Evolutionary conservation across 35 echinoderm and acorn worm species (phyloP).

Genomic region (Apostichopus parvimensis): DNA sequence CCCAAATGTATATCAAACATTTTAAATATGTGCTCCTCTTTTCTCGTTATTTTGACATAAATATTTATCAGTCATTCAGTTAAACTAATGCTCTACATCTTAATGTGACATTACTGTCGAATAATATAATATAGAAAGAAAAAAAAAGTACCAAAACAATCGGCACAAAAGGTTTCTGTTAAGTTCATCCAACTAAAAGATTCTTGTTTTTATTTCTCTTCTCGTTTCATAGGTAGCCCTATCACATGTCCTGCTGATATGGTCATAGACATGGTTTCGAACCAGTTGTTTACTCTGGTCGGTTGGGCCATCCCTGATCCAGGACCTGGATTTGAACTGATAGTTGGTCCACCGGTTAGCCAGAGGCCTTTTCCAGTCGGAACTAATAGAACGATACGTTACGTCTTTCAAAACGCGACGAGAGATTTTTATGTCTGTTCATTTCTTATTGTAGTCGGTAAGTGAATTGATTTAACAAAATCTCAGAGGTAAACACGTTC

Average conservation of each 20-base stretch:
- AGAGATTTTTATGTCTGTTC: not conserved
- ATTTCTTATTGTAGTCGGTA: constrained; percentile 25
- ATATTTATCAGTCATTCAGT: too few relatives aligned
- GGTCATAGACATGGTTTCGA: not conserved
- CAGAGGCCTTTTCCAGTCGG: not conserved
- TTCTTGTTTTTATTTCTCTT: not conserved
- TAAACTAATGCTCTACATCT: too few relatives aligned
- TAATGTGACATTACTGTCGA: too few relatives aligned
- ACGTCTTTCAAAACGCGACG: not conserved
- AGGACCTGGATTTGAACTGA: not conserved
- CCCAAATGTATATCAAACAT: too few relatives aligned
- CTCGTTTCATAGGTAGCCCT: not conserved
- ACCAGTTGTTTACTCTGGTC: not conserved
- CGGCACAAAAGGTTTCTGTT: too few relatives aligned
- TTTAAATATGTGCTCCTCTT: too few relatives aligned
- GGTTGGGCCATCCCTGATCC: constrained; percentile 27
- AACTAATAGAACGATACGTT: constrained; percentile 35
- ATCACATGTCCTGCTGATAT: constrained; percentile 18
- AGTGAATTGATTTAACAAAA: not conserved
- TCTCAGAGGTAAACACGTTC: too few relatives aligned
- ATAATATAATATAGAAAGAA: too few relatives aligned
- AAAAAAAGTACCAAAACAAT: too few relatives aligned
- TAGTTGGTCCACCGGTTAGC: not conserved
- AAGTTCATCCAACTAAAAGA: too few relatives aligned
- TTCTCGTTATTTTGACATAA: too few relatives aligned